phyloP scores from a whole-genome alignment of 2,888 invertebrate species.

The Ichneumoninae sp. region DNA sequence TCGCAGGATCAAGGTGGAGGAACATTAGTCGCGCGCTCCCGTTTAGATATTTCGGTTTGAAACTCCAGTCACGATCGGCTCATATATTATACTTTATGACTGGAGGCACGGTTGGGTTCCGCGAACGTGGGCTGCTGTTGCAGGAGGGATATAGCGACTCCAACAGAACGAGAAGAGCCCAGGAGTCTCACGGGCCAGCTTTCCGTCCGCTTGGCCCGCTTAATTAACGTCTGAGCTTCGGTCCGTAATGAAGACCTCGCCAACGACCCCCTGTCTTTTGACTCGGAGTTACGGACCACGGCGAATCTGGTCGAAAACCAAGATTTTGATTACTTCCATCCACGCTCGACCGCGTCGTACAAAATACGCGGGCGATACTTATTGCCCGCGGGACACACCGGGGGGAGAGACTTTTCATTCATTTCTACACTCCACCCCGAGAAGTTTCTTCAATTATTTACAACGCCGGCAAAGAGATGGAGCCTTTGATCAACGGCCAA shows the following conservation, averaged over 20 bases:
- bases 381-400: neutral
- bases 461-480: neutral
- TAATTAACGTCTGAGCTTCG: slow-evolving; percentile 72
- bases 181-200: slow-evolving; percentile 64
- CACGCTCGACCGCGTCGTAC: slow-evolving; percentile 25
- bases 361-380: slow-evolving; percentile 35
- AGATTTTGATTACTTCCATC: slow-evolving; percentile 79
- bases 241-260: slow-evolving; percentile 74
- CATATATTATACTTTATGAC: slow-evolving; percentile 68
- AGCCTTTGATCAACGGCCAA: slow-evolving; percentile 14
- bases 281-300: slow-evolving; percentile 69
- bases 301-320: slow-evolving; percentile 66
- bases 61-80: slow-evolving; percentile 67
- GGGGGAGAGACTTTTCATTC: slow-evolving; percentile 12
- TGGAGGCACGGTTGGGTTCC: slow-evolving; percentile 46
- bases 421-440: slow-evolving; percentile 1
- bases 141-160: slow-evolving; percentile 32
- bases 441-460: slow-evolving; percentile 54
- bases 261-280: slow-evolving; percentile 76
- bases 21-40: slow-evolving; percentile 58
- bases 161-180: slow-evolving; percentile 33
- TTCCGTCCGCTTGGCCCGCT: slow-evolving; percentile 65
- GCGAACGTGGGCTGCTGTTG: slow-evolving; percentile 47
- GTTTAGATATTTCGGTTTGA: slow-evolving; percentile 49
- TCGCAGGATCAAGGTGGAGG: slow-evolving; percentile 55